These are phyloP conservation scores for Agrotis ipsilon DNA, from an alignment of 2,888 invertebrate genomes.

Conservation along the genomic window DNA sequence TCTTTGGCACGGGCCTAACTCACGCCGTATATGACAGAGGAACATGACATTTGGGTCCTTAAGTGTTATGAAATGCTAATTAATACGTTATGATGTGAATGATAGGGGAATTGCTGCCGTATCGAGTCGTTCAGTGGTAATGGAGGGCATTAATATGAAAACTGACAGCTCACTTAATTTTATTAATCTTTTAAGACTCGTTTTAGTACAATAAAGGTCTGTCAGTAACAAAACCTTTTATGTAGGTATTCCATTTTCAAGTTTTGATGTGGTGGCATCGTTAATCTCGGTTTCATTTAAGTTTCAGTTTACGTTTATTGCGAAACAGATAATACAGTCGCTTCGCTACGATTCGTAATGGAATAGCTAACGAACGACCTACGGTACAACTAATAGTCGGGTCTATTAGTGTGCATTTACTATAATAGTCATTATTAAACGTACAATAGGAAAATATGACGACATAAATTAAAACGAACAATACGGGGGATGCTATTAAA, in stretches of 20 bases:
- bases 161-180: slow-evolving; percentile 72
- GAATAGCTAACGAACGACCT: slow-evolving; percentile 35
- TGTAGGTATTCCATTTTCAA: slow-evolving; percentile 30
- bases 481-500: slow-evolving; percentile 74
- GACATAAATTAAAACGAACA: slow-evolving; percentile 74
- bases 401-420: slow-evolving; percentile 46
- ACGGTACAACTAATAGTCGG: slow-evolving; percentile 31
- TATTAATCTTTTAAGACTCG: slow-evolving; percentile 38
- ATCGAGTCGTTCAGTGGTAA: slow-evolving; percentile 66
- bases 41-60: slow-evolving; percentile 71
- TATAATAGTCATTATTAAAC: slow-evolving; percentile 62
- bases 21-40: slow-evolving; percentile 70
- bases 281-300: slow-evolving; percentile 39
- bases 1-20: slow-evolving; percentile 70
- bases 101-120: slow-evolving; percentile 67
- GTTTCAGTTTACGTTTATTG: slow-evolving; percentile 29
- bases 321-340: slow-evolving; percentile 20
- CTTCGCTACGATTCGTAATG: slow-evolving; percentile 20
- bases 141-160: slow-evolving; percentile 73
- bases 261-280: slow-evolving; percentile 24
- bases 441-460: slow-evolving; percentile 73
- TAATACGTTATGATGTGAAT: slow-evolving; percentile 72
- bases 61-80: slow-evolving; percentile 74
- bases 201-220: slow-evolving; percentile 21
- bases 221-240: slow-evolving; percentile 29